Base-by-base conservation (phyloP, 1,140 invertebrate species). In the Calliopsis andreniformis region DNA sequence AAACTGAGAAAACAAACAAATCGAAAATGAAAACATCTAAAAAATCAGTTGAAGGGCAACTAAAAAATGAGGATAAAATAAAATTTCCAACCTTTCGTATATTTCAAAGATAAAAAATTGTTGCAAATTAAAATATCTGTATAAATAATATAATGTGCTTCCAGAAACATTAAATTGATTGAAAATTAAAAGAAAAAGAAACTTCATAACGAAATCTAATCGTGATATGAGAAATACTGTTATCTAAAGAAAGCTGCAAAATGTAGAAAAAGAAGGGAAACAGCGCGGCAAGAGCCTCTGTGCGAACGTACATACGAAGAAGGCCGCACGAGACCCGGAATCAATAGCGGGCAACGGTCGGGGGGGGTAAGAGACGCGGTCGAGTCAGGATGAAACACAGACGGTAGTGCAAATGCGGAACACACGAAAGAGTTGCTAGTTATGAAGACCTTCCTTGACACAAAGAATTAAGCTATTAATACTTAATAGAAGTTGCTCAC, bases 311-410 rank as follows among this genome's bases (percentile, higher is more conserved):
- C 81, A 62, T 83, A 83, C 80, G 81, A 82, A 83, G 81, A 83
- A 82, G 79, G 81, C 81, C 62, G 81, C 76, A 78, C 68, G 81
- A 83, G 82, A 89, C 86, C 86, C 85, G 85, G 86, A 89, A 89
- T 89, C 88, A 89, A 89, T 89, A 89, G 87, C 88, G 84, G 79
- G 79, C 83, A 83, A 81, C 81, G 79, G 81, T 78, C 73, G 80
- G 78, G 71, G 79, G n/a, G 75, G 81, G 75, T 63, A 62, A 81
- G 80, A 76, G 67, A 56, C 79, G 80, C 73, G n/a, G n/a, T n/a
- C n/a, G 79, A 82, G 79, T 71, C 53, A 66, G 79, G 66, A 78
- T 78, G 66, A 82, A 76, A 80, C 66, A 73, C 68, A 76, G 75
- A 61, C 75, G 67, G 53, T 62, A 53, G 67, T 70, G 59, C 63